Evolutionary conservation across 2,797 vertebrate species (phyloP), one percentile per base, ranked within the genome.

Genomic region (Champsocephalus esox): DNA sequence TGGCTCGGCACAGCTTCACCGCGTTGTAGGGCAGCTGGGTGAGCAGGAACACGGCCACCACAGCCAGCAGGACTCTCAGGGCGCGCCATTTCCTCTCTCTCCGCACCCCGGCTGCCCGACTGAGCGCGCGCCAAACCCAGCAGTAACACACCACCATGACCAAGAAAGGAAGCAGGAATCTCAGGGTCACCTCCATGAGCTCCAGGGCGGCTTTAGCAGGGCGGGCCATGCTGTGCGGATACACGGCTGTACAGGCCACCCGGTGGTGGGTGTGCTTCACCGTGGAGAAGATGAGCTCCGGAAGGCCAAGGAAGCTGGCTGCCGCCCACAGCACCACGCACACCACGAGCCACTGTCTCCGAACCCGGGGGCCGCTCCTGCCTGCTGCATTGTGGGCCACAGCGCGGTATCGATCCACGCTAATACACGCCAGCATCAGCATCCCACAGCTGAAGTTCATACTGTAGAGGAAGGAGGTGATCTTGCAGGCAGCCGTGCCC

Each of bases 21-120:
- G 95, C 86, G 24, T 96, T 99, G 88, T 98, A 99, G 16, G 98
- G 98, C 51, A 99, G 79, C 90, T 99, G 98, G 7, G 98, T 99
- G 75, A 95, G 71, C 21, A 99, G 90, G 85, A 99, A 99, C 4
- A 96, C 90, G 0, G 92, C 92, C 62, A 99, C 97, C 5, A 98
- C 96, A 0, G 93, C 94, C 75, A 98, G 83, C 59, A 99, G 93
- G n/a, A 99, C 96, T 3, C 89, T 89, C 45, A 99, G 93, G 14
- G 96, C 92, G 1, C 84, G 92, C 75, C 94, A 94, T 75, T 96
- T 98, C 70, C 88, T 94, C 87, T 75, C 92, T n/a, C 50, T 92
- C 80, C 38, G 86, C 66, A 92, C 83, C 12, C 84, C 89, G 0
- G 94, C 85, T 5, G 92, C 95, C 63, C 66, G 92, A 44, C 94